Evolutionary conservation across 2,113 vertebrate species (phyloP).

Genomic region (Taurulus bubalis): DNA sequence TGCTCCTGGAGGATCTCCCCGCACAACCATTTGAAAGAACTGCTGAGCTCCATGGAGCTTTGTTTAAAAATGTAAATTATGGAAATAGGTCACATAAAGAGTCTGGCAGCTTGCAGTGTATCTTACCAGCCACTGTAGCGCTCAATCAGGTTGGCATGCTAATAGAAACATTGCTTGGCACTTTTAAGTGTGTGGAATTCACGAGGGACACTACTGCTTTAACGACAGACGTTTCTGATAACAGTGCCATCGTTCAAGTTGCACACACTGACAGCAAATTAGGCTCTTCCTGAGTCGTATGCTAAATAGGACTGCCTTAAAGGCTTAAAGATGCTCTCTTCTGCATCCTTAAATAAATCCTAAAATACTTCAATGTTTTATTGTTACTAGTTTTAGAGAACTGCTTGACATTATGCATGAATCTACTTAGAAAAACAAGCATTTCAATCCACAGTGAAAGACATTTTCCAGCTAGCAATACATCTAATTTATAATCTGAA

Average conservation of each 20-base stretch:
- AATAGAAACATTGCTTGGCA: conserved; percentile 67
- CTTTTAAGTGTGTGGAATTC: conserved; percentile 59
- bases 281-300: conserved; percentile 54
- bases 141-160: conserved; percentile 71
- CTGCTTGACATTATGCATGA: conserved; percentile 31
- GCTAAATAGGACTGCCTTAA: conserved; percentile 45
- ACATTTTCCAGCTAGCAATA: conserved; percentile 25
- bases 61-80: conserved; percentile 84
- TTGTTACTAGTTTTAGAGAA: conserved; percentile 16
- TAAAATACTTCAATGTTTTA: conserved; percentile 37
- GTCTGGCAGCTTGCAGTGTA: conserved; percentile 71
- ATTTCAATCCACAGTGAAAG: conserved; percentile 1
- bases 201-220: conserved; percentile 54
- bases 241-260: conserved; percentile 55
- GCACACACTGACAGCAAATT: conserved; percentile 64
- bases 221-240: conserved; percentile 63
- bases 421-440: conserved; percentile 23
- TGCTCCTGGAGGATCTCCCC: conserved; percentile 64
- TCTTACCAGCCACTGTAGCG: conserved; percentile 67
- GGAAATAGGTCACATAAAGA: conserved; percentile 84
- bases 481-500: conserved; percentile 9
- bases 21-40: conserved; percentile 66
- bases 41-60: conserved; percentile 72
- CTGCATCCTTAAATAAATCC: conserved; percentile 50
- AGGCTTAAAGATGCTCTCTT: conserved; percentile 37